Base-by-base conservation (phyloP, 2,797 vertebrate genomes). In the Chromis chromis region DNA sequence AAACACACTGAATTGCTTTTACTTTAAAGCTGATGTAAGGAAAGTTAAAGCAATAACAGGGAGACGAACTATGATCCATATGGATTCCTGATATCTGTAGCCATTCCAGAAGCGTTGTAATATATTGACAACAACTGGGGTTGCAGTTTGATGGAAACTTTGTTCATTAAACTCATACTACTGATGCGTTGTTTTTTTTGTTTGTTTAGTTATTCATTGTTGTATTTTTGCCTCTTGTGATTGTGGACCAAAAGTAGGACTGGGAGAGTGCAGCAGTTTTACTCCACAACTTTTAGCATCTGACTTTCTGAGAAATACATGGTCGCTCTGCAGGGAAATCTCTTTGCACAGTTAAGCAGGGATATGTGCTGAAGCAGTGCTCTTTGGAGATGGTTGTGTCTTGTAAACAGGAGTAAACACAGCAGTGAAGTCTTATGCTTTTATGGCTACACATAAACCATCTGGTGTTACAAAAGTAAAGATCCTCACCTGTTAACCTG, bases 1-100 rank as follows among this genome's bases (percentile, higher is more conserved):
- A 67, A 68, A 65, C 44, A 60, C 36, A 64, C 52, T 81, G 21
- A 54, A 53, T 50, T 0, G 1, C 9, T 53, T 64, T 12, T 74
- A 5, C 56, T 61, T 2, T 6, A 49, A 70, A 19, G 3, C 17
- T 22, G 3, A 21, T 19, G 68, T 33, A 7, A 46, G 16, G 48
- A 53, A 58, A 24, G 6, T 22, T 17, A 33, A 44, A 60, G 33
- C 40, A 27, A 14, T 21, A 36, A 48, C 17, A 27, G 24, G 48
- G 58, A 33, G 7, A 11, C 16, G 31, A 44, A 52, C 36, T 19
- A 14, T 5, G 16, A 24, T 17, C 42, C 49, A n/a, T 22, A 31
- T 4, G 25, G 1, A 33, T 56, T 66, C 17, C 6, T 55, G 16
- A 49, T 19, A 16, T 57, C 60, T 13, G 10, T 9, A 56, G 52